phyloP scores from a whole-genome alignment of 1,140 invertebrate genomes.

The Eufriesea mexicana region DNA sequence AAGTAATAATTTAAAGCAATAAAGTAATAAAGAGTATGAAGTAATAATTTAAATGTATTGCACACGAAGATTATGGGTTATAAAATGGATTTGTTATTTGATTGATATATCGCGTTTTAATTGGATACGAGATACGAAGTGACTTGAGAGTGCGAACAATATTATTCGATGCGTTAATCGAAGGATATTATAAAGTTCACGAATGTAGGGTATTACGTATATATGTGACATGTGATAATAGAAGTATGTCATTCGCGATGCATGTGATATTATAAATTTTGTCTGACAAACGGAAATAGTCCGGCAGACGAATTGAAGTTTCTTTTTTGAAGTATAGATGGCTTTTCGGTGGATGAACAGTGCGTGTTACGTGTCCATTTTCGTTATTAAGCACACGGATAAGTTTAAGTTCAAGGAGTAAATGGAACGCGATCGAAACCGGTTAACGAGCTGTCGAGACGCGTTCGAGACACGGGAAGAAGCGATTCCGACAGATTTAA shows the following conservation, averaged over 20 bases:
- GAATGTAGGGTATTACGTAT: background rate
- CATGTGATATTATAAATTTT: background rate
- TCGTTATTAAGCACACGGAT: constrained; percentile 15
- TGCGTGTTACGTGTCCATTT: background rate
- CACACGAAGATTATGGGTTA: too few relatives aligned
- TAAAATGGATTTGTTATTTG: background rate
- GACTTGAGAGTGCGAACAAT: background rate
- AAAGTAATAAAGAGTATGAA: too few relatives aligned
- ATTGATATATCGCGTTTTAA: background rate
- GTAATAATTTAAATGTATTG: background rate
- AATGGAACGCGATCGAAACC: constrained; percentile 54
- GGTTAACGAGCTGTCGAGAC: constrained; percentile 53
- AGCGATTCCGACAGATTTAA: constrained; percentile 31
- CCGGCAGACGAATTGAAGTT: background rate
- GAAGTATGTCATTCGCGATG: background rate
- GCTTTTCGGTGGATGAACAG: background rate
- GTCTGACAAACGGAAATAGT: background rate
- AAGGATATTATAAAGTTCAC: background rate
- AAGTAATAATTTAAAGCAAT: background rate
- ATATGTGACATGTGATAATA: background rate
- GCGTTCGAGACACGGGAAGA: constrained; percentile 34
- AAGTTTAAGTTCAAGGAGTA: constrained; percentile 38
- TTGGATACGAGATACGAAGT: background rate
- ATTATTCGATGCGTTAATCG: background rate
- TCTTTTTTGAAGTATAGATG: background rate